Evolutionary conservation across 2,113 vertebrate genomes (phyloP).

Genomic region (Poeciliopsis turrubarensis): DNA sequence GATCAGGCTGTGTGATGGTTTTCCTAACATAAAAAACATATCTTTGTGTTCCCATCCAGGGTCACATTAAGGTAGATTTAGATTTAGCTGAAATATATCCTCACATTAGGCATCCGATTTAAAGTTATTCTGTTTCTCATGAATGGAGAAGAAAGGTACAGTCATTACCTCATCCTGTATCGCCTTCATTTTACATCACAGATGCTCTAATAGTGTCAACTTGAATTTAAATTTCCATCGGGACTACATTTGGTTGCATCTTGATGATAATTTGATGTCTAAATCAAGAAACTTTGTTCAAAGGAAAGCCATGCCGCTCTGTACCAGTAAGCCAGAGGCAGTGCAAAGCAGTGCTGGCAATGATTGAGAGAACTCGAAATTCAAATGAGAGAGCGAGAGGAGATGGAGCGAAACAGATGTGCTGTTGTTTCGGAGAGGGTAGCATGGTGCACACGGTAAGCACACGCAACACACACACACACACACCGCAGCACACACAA

Average conservation of each 20-base stretch:
- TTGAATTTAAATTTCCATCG: constrained; percentile 45
- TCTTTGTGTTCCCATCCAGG: constrained; percentile 3
- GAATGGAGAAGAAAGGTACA: constrained; percentile 17
- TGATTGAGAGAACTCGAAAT: constrained; percentile 66
- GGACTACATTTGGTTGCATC: constrained; percentile 32
- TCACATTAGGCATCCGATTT: neutral
- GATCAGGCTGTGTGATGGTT: constrained; percentile 23
- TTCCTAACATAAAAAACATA: constrained; percentile 8
- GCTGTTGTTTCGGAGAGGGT: constrained; percentile 46
- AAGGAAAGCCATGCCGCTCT: constrained; percentile 32
- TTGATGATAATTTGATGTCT: constrained; percentile 56
- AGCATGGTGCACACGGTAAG: constrained; percentile 25
- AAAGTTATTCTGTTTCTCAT: constrained; percentile 3
- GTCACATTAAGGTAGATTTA: constrained; percentile 15
- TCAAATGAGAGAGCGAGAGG: constrained; percentile 63
- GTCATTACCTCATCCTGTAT: constrained; percentile 15
- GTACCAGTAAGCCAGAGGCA: constrained; percentile 17
- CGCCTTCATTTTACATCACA: constrained; percentile 20
- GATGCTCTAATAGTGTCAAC: constrained; percentile 5
- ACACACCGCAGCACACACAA: constrained; percentile 39
- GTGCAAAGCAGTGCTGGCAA: constrained; percentile 32
- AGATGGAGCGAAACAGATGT: constrained; percentile 70
- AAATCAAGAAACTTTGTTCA: constrained; percentile 52
- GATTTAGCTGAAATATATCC: neutral
- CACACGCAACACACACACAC: constrained; percentile 20